These are phyloP conservation scores for Palythoa grandiflora DNA, from an alignment of 92 coral and sea anemone species.

Conservation along the genomic window DNA sequence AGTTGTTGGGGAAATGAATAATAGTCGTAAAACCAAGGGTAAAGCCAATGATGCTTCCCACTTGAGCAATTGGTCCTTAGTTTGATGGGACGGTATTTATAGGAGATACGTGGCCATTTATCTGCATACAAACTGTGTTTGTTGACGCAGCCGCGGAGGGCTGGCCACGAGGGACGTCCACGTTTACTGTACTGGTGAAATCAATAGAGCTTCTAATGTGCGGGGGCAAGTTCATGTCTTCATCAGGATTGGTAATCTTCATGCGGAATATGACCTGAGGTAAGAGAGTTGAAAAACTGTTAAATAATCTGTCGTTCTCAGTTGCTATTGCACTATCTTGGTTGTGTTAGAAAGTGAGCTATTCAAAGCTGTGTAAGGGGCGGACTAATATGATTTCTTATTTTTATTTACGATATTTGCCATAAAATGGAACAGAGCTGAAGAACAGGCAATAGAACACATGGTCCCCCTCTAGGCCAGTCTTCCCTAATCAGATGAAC, in stretches of 20 bases:
- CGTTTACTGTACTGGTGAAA: slow-evolving; percentile 18
- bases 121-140: slow-evolving; percentile 32
- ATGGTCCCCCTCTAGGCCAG: not conserved
- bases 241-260: slow-evolving; percentile 41
- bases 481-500: too few relatives aligned
- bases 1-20: too few relatives aligned
- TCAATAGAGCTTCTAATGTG: slow-evolving; percentile 26
- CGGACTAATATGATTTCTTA: too few relatives aligned
- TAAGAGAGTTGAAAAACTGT: not conserved
- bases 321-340: not conserved
- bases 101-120: slow-evolving; percentile 36
- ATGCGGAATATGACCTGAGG: slow-evolving; percentile 34
- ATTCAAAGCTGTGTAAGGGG: too few relatives aligned
- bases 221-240: slow-evolving; percentile 22
- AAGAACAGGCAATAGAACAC: too few relatives aligned
- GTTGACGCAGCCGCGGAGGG: slow-evolving; percentile 40
- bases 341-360: too few relatives aligned
- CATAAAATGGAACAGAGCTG: too few relatives aligned
- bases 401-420: too few relatives aligned
- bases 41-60: not conserved
- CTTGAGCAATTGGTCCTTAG: not conserved
- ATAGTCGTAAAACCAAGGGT: not conserved
- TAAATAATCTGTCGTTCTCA: not conserved
- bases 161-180: slow-evolving; percentile 26
- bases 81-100: not conserved